Evolutionary conservation across 2,888 invertebrate species (phyloP).

Genomic region (Tipula lateralis): DNA sequence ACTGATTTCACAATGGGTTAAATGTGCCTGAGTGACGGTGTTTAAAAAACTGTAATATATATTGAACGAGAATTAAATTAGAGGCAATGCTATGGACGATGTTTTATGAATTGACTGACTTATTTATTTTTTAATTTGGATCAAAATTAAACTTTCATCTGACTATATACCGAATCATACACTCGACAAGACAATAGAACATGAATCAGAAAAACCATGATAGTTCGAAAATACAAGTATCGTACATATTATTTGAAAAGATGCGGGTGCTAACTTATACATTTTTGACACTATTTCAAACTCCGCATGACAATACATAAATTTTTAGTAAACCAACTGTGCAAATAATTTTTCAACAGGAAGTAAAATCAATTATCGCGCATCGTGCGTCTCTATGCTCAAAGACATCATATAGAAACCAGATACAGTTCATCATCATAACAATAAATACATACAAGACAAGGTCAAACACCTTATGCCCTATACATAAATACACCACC

Average conservation of each 20-base stretch:
- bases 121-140: no score
- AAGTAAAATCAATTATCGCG: neutral
- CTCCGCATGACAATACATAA: neutral
- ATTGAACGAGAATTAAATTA: no score
- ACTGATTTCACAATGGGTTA: no score
- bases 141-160: no score
- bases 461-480: constrained; percentile 19
- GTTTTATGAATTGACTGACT: no score
- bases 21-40: no score
- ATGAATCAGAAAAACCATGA: neutral
- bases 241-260: neutral
- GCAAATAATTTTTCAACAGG: constrained; percentile 19
- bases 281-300: neutral
- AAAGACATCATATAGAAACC: neutral
- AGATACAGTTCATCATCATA: neutral
- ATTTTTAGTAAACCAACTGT: neutral
- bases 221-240: neutral
- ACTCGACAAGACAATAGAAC: no score
- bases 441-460: neutral
- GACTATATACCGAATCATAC: no score
- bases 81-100: no score
- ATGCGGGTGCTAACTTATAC: neutral
- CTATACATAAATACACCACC: neutral
- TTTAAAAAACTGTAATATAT: no score
- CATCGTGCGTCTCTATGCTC: neutral